A percentile compares a stretch with the other conserved stretches of the same genome.
Conservation (phyloP, 1,140 invertebrate species). For the Anthonomus grandis region DNA sequence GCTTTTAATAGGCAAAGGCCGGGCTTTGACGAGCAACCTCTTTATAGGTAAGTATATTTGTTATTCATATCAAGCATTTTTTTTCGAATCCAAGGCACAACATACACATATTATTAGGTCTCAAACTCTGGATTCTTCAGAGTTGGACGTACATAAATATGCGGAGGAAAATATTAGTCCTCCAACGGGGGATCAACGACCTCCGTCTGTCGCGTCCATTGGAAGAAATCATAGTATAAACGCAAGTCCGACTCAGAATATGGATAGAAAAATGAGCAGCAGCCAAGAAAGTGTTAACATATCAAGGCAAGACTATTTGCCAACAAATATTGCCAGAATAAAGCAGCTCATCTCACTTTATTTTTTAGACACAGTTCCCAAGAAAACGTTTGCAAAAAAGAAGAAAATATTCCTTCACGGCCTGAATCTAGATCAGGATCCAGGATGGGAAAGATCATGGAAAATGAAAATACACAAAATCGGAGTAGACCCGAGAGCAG, state of each 20-base stretch:
- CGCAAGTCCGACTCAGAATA: conserved; percentile 16
- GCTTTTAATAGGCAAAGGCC: conserved; percentile 24
- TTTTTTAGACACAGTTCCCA: conserved; percentile 23
- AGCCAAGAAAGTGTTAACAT: conserved; percentile 19
- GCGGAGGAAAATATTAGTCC: conserved; percentile 14
- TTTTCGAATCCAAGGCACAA: too few relatives aligned
- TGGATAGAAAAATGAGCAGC: conserved; percentile 21
- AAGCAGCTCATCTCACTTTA: background rate
- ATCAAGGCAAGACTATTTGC: conserved; percentile 10
- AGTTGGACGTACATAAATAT: conserved; percentile 25
- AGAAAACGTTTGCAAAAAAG: conserved; percentile 33
- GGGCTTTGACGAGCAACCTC: conserved; percentile 19
- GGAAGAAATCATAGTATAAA: conserved; percentile 28
- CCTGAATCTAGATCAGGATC: conserved; percentile 35
- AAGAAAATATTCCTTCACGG: conserved; percentile 28
- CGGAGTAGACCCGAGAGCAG: background rate
- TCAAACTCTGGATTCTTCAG: conserved; percentile 40
- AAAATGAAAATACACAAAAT: conserved; percentile 29
- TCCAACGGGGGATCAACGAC: conserved; percentile 26
- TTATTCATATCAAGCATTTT: conserved; percentile 3
- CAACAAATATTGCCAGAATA: background rate
- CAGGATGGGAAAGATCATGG: conserved; percentile 37
- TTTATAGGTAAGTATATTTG: conserved; percentile 29
- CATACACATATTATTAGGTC: conserved; percentile 17
- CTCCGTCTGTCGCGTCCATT: conserved; percentile 29